Conservation (phyloP, 2,113 vertebrate genomes). For the Nansenia antarctica region DNA sequence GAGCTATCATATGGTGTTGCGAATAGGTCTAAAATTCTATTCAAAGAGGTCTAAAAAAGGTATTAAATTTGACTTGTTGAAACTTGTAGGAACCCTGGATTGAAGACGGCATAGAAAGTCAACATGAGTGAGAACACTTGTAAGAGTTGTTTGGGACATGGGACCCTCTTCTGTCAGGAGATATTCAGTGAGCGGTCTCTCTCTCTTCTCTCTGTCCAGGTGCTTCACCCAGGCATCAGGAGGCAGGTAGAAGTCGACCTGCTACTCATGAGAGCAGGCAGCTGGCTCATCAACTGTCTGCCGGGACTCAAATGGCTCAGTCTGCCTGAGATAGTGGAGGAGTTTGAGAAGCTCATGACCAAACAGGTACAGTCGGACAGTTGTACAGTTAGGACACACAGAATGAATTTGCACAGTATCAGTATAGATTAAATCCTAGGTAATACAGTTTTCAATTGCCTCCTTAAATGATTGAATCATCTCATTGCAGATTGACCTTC, state of each 20-base stretch:
- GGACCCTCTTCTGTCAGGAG: neutral
- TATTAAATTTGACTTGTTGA: too few relatives aligned
- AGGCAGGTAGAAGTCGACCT: slow-evolving; percentile 88
- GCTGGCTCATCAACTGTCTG: slow-evolving; percentile 81
- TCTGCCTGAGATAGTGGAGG: slow-evolving; percentile 86
- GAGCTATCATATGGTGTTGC: too few relatives aligned
- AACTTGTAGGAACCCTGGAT: too few relatives aligned
- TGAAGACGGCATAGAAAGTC: too few relatives aligned
- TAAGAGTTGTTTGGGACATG: neutral
- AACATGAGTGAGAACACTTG: neutral
- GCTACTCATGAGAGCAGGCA: slow-evolving; percentile 87
- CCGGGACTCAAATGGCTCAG: slow-evolving; percentile 96
- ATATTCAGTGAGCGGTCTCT: neutral
- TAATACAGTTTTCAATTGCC: neutral
- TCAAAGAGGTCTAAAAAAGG: too few relatives aligned
- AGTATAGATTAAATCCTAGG: neutral
- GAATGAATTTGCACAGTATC: neutral
- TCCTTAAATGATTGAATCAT: neutral
- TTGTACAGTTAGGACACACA: too few relatives aligned
- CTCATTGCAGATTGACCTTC: slow-evolving; percentile 85
- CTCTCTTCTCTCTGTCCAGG: slow-evolving; percentile 66
- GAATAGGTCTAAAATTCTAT: too few relatives aligned
- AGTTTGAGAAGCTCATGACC: slow-evolving; percentile 96
- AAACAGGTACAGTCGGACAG: slow-evolving; percentile 93
- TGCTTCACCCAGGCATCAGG: slow-evolving; percentile 89